Conservation (phyloP, 2,113 vertebrate genomes). For the Ptychochromis oligacanthus region DNA sequence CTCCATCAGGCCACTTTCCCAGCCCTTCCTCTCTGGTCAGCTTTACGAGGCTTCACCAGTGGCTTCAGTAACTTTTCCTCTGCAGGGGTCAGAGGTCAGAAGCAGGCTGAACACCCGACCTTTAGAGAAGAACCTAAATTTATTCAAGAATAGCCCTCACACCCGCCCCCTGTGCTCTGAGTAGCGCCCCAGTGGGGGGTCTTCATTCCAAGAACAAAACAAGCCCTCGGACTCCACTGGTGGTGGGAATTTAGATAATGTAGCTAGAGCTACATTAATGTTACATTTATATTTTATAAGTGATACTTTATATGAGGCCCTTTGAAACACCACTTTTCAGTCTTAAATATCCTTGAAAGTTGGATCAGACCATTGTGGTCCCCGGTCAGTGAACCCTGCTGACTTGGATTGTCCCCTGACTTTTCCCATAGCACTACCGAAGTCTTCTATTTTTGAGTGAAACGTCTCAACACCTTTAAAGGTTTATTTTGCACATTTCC, state of each 20-base stretch:
- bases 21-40: constrained; percentile 67
- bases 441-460: not conserved
- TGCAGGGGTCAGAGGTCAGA: constrained; percentile 72
- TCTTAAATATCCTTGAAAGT: not conserved
- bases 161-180: constrained; percentile 3
- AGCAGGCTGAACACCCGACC: constrained; percentile 66
- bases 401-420: rapidly evolving
- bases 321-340: not conserved
- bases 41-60: constrained; percentile 46
- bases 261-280: not conserved
- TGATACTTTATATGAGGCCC: not conserved
- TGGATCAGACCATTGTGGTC: no score
- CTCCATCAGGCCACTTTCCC: constrained; percentile 79
- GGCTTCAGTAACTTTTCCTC: constrained; percentile 66
- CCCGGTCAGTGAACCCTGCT: not conserved
- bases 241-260: not conserved
- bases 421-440: not conserved
- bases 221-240: not conserved
- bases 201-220: constrained; percentile 40
- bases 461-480: not conserved
- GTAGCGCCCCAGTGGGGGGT: constrained; percentile 60
- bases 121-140: constrained; percentile 57
- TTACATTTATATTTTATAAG: not conserved
- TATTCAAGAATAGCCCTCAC: constrained; percentile 66
- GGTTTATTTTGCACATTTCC: not conserved